phyloP scores from a whole-genome alignment of 35 echinoderm and acorn worm species.

The Heliocidaris erythrogramma region DNA sequence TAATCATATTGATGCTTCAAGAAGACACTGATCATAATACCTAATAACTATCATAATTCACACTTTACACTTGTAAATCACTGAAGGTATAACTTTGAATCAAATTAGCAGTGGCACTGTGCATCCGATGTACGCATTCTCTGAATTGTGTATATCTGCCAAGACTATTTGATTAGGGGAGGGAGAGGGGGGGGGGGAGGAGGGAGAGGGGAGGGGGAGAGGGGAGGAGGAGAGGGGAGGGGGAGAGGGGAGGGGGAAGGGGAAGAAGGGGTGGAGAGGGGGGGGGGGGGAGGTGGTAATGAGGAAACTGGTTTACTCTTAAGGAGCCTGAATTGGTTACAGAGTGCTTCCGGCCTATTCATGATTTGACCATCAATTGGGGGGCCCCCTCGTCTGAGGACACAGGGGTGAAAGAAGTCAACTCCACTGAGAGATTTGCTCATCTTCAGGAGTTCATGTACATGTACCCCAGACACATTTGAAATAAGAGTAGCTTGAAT shows the following conservation, averaged over 20 bases:
- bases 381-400: neutral
- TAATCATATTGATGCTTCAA: neutral
- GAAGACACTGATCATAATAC: no score
- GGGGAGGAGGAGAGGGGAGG: neutral
- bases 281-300: neutral
- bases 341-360: neutral
- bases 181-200: neutral
- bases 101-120: neutral
- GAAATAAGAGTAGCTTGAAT: no score
- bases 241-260: neutral
- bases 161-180: neutral
- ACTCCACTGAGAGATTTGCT: neutral
- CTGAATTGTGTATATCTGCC: neutral
- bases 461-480: no score
- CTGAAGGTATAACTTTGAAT: no score
- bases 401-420: neutral
- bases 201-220: neutral
- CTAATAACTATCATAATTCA: no score
- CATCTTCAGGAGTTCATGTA: neutral
- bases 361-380: neutral
- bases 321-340: neutral
- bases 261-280: neutral
- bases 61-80: no score
- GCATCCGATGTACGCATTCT: neutral
- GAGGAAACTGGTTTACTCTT: neutral